Evolutionary conservation across 2,888 invertebrate genomes (phyloP).

Genomic region (Clitarchus hookeri): DNA sequence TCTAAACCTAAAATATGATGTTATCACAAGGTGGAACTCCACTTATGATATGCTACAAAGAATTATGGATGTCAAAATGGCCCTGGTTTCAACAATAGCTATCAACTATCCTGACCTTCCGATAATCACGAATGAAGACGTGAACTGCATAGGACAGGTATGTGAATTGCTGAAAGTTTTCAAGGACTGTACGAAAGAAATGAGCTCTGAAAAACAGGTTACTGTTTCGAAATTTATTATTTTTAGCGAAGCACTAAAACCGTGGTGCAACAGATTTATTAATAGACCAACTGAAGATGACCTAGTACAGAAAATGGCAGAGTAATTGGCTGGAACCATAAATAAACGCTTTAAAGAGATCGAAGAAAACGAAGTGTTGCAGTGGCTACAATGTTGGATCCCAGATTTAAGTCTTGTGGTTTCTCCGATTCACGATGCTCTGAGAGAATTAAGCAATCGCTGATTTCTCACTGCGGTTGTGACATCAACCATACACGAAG

Average conservation of each 20-base stretch:
- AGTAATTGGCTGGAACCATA: neutral
- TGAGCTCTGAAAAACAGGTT: conserved; percentile 39
- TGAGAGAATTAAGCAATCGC: no score
- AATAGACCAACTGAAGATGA: neutral
- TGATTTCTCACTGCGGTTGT: no score
- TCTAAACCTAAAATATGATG: neutral
- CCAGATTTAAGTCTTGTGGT: conserved; percentile 24
- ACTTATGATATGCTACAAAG: neutral
- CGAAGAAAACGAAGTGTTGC: conserved; percentile 15
- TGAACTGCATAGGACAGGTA: conserved; percentile 32
- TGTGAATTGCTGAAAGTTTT: conserved; percentile 38
- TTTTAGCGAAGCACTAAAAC: neutral
- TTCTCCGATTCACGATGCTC: no score
- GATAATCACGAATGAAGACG: conserved; percentile 35
- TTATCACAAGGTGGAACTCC: neutral
- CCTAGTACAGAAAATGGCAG: neutral
- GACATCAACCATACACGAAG: no score
- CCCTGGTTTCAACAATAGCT: conserved; percentile 15
- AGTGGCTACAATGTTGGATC: conserved; percentile 21
- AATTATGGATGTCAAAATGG: neutral
- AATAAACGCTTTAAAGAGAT: neutral
- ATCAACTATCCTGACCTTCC: neutral
- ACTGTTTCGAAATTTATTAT: conserved; percentile 26
- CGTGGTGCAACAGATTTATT: neutral
- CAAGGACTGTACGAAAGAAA: conserved; percentile 34